phyloP scores from a whole-genome alignment of 2,888 invertebrate genomes.

The Cyaniris semiargus region DNA sequence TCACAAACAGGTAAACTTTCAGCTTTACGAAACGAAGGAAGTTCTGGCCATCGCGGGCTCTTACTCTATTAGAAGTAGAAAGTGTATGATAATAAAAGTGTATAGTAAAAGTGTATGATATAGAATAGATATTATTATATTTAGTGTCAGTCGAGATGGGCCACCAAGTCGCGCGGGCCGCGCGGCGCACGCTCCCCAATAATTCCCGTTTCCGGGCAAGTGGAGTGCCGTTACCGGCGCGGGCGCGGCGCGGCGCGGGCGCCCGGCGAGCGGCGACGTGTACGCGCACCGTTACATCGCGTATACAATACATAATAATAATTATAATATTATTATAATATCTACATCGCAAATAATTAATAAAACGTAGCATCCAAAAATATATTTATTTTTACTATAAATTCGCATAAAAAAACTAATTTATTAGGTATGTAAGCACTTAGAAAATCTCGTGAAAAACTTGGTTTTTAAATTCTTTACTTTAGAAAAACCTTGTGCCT shows the following conservation, averaged over 20 bases:
- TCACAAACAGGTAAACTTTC: too few species aligned
- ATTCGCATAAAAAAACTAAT: too few species aligned
- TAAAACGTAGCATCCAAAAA: background rate
- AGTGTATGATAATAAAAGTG: too few species aligned
- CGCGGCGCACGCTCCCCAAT: slow-evolving; percentile 5
- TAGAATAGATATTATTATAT: background rate
- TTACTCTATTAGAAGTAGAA: too few species aligned
- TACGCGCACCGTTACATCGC: background rate
- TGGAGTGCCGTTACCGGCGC: background rate
- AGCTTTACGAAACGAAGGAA: too few species aligned
- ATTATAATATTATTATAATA: too few species aligned
- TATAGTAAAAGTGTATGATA: too few species aligned
- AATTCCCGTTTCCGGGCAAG: slow-evolving; percentile 18
- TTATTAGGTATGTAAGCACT: too few species aligned
- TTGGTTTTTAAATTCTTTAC: background rate
- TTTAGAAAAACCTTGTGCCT: background rate
- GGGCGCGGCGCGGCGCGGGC: too few species aligned
- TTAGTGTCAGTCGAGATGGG: background rate
- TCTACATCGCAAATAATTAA: background rate
- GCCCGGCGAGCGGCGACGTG: background rate
- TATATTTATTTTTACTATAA: background rate
- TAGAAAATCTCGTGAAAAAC: too few species aligned
- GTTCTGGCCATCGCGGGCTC: too few species aligned
- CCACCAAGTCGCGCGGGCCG: background rate
- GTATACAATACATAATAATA: too few species aligned